phyloP scores from a whole-genome alignment of 2,888 invertebrate species.

The Callimorpha dominula region DNA sequence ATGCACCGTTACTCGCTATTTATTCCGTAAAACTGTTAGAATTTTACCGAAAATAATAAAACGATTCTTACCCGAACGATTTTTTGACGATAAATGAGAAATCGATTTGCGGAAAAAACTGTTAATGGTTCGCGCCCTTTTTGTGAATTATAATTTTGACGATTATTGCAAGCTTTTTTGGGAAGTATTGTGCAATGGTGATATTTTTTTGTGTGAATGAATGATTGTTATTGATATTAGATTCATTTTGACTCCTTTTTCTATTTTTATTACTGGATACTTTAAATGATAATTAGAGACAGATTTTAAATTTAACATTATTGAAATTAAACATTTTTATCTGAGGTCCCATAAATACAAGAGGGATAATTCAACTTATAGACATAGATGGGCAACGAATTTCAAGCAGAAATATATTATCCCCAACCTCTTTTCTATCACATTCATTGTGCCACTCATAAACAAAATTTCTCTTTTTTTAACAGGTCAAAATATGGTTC shows the following conservation, averaged over 20 bases:
- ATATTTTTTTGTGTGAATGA: conserved; percentile 24
- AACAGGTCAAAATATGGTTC: conserved; percentile 91
- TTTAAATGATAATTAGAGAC: neutral
- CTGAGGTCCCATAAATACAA: too few species aligned
- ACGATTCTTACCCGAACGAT: conserved; percentile 25
- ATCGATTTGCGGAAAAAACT: conserved; percentile 43
- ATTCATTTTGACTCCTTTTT: conserved; percentile 6
- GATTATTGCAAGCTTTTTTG: conserved; percentile 41
- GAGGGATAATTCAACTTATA: too few species aligned
- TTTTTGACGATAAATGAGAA: conserved; percentile 48
- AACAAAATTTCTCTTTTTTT: neutral
- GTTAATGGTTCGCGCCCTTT: conserved; percentile 46
- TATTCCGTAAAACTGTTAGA: conserved; percentile 55
- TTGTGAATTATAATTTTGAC: conserved; percentile 44
- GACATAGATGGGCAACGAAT: too few species aligned
- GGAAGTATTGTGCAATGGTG: conserved; percentile 16
- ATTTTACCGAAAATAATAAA: conserved; percentile 42
- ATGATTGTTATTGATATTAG: conserved; percentile 26
- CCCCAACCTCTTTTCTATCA: neutral
- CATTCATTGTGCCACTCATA: neutral
- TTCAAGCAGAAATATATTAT: too few species aligned
- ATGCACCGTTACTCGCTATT: conserved; percentile 57
- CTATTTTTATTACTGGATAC: neutral
- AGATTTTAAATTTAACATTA: too few species aligned
- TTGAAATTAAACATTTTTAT: too few species aligned